Evolutionary conservation across 2,113 vertebrate species (phyloP).

Genomic region (Boleophthalmus pectinirostris): DNA sequence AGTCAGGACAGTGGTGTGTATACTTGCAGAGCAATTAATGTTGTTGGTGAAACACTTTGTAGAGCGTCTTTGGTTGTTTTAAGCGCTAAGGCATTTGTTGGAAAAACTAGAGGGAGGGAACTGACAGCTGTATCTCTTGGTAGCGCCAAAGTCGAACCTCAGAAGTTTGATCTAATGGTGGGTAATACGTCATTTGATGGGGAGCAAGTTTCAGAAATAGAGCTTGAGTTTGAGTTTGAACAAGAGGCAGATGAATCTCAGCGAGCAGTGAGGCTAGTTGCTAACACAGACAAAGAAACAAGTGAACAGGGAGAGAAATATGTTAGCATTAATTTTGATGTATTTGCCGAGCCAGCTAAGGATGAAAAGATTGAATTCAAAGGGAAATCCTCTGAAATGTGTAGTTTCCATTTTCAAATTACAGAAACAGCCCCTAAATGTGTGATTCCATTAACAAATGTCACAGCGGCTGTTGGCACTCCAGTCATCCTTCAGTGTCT

Average conservation of each 20-base stretch:
- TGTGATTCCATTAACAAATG: slow-evolving; percentile 82
- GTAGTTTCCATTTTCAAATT: slow-evolving; percentile 90
- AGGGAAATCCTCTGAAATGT: slow-evolving; percentile 83
- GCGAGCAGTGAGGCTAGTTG: slow-evolving; percentile 78
- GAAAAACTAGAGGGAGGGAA: slow-evolving; percentile 67
- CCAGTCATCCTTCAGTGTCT: slow-evolving; percentile 89
- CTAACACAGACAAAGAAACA: slow-evolving; percentile 75
- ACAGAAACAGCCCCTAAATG: slow-evolving; percentile 87
- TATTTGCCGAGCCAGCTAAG: slow-evolving; percentile 81
- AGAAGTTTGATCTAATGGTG: slow-evolving; percentile 81
- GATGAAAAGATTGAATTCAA: slow-evolving; percentile 85
- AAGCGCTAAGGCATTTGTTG: slow-evolving; percentile 64
- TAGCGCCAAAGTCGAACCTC: slow-evolving; percentile 68
- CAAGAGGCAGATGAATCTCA: slow-evolving; percentile 76
- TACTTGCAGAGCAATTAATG: slow-evolving; percentile 85
- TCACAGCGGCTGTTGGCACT: slow-evolving; percentile 81
- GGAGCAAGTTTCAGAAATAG: slow-evolving; percentile 83
- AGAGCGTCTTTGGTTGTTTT: slow-evolving; percentile 82
- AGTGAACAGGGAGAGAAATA: slow-evolving; percentile 79
- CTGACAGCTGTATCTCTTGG: slow-evolving; percentile 66
- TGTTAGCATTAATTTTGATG: slow-evolving; percentile 82
- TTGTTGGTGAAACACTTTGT: slow-evolving; percentile 88
- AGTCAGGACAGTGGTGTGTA: slow-evolving; percentile 86
- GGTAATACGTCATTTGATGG: slow-evolving; percentile 74
- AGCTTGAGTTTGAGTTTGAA: slow-evolving; percentile 86